Base-by-base conservation (phyloP, 2,797 vertebrate species). In the Hapalemur alaotrensis region DNA sequence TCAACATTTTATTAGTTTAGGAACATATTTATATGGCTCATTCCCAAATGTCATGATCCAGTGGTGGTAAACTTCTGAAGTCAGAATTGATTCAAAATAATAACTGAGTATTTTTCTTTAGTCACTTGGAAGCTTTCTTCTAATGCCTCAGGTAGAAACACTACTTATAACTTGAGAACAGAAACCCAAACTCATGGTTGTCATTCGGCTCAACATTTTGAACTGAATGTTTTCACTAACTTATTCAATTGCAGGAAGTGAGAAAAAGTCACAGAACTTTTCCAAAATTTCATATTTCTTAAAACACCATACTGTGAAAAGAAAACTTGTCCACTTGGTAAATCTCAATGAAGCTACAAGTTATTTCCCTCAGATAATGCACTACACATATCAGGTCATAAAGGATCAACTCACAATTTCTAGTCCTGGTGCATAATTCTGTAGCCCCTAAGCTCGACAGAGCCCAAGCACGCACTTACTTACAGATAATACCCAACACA, bases 41-140 rank as follows among this genome's bases (percentile, higher is more conserved):
- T 79, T 43, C 69, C 48, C 35, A 82, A 38, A 91, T 67, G 52
- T 85, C 72, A 81, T 5, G 10, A 67, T n/a, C 14, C 0, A 12
- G 61, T 87, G 17, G 14, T 79, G 8, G 75, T 57, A 96, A 97
- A 95, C 76, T 78, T 95, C 57, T 0, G 57, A 92, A 91, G 81
- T 25, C 12, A 96, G 30, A 90, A 46, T 54, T 95, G 54, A 4
- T 92, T 88, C 78, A 88, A 95, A 92, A 95, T 30, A 69, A 81
- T 9, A 80, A 46, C 9, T 18, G 0, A 1, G 0, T n/a, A 79
- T 89, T 92, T 96, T 91, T 25, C 54, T 28, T 48, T 41, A 84
- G 35, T 91, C 61, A 80, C 23, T 79, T 81, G 50, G 72, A 98
- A 97, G 70, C 4, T 89, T 25, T 73, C 30, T 93, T 4, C 46